Evolutionary conservation across 2,113 vertebrate genomes (phyloP), one percentile per base, ranked within the genome.

Genomic region (Corythaixoides concolor): DNA sequence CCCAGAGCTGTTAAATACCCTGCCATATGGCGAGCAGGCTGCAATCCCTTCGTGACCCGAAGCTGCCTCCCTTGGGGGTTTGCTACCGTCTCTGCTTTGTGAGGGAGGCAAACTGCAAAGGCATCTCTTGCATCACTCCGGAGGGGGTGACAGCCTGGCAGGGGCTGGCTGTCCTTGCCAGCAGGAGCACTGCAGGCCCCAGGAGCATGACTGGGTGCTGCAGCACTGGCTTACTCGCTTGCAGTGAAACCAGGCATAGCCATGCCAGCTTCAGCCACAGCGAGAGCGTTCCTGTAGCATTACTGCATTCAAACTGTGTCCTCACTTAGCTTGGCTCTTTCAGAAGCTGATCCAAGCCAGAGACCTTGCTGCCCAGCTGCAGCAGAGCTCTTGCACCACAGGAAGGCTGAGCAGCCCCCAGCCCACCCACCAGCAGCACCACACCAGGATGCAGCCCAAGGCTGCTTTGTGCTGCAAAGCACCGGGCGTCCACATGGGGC

Each of bases 21-120:
- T n/a, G 69, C 33, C 2, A 0, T 2, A 2, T 0, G 49, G 52
- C 3, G 15, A 60, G 49, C 0, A 0, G 6, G 68, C 37, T 28
- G 43, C 1, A 27, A 11, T 63, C 49, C 43, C 41, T 43, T 43
- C 41, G 2, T 56, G 67, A 20, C 60, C 66, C 35, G 19, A 20
- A 11, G 50, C 55, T 62, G 28, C 53, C 49, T 59, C 60, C 66
- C 1, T 1, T 14, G 32, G 1, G 14, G 16, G 9, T 21, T 23
- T 56, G 52, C 75, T 90, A 84, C 67, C 63, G 73, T 79, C 86
- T 60, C 75, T 16, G 50, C 17, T 50, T 37, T 56, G 55, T 59
- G 35, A 3, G 1, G 4, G n/a, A 86, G 89, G 55, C 87, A 55
- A 95, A 90, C 79, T 35, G 75, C 84, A 90, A 83, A 86, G 63